Percentiles rank a stretch among this genome's conserved stretches.
phyloP scores from a whole-genome alignment of 2,888 invertebrate species.

The Azorinus chamasolen region DNA sequence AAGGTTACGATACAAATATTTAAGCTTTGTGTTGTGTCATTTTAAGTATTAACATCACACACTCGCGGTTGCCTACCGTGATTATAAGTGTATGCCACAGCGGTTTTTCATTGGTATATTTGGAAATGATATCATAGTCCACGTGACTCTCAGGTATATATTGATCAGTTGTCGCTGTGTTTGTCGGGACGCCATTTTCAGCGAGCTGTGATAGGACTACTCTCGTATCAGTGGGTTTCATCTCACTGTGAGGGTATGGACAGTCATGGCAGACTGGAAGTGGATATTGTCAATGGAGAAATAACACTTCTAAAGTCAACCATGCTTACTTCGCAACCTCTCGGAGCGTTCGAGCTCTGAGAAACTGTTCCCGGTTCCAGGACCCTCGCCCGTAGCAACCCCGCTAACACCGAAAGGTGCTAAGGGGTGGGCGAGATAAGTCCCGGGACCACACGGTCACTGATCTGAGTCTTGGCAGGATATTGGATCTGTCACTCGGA shows the following conservation, averaged over 20 bases:
- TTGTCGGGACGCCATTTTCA: slow-evolving; percentile 3
- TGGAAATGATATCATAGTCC: too few species aligned
- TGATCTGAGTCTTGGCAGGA: slow-evolving; percentile 17
- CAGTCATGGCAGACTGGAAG: slow-evolving; percentile 61
- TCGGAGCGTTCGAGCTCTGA: slow-evolving; percentile 64
- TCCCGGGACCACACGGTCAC: slow-evolving; percentile 61
- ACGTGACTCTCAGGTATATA: too few species aligned
- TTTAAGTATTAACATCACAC: too few species aligned
- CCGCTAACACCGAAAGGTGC: slow-evolving; percentile 56
- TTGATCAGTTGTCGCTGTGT: too few species aligned
- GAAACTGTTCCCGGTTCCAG: slow-evolving; percentile 58
- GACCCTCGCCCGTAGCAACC: slow-evolving; percentile 60
- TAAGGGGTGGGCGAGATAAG: slow-evolving; percentile 60
- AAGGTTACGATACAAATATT: too few species aligned
- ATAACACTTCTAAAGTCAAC: slow-evolving; percentile 24
- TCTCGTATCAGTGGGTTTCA: slow-evolving; percentile 25
- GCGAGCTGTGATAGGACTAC: slow-evolving; percentile 4
- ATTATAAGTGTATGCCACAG: too few species aligned
- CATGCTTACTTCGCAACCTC: slow-evolving; percentile 64
- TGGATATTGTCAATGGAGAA: slow-evolving; percentile 59
- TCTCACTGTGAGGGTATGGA: slow-evolving; percentile 17
- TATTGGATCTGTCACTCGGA: slow-evolving; percentile 9
- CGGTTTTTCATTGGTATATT: too few species aligned
- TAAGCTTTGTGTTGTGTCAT: too few species aligned
- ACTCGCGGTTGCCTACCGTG: too few species aligned